Percentiles rank a stretch among this genome's conserved stretches.
Conservation (phyloP, 2,113 vertebrate species). For the Galbula dea region DNA sequence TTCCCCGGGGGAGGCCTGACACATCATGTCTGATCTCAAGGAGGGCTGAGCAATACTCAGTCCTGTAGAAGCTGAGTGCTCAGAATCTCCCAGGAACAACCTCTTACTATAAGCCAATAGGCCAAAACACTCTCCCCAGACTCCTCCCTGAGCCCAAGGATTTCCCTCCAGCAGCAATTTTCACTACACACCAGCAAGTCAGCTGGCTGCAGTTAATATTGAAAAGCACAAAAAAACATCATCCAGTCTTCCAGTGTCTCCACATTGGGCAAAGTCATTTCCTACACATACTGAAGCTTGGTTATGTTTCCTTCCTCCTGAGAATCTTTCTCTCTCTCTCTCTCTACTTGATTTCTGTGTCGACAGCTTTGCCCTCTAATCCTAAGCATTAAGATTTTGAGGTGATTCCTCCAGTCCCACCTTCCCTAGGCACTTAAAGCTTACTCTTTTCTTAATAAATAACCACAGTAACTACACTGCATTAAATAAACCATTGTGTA, state of each 20-base stretch:
- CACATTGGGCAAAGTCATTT: constrained; percentile 7
- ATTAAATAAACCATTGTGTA: constrained; percentile 55
- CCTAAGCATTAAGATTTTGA: constrained; percentile 4
- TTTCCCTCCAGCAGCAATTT: constrained; percentile 27
- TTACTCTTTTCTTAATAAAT: constrained; percentile 61
- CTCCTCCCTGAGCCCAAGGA: not conserved
- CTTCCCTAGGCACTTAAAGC: constrained; percentile 74
- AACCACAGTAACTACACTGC: constrained; percentile 45
- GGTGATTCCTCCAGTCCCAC: constrained; percentile 6
- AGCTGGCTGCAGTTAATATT: not conserved
- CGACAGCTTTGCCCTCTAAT: constrained; percentile 12
- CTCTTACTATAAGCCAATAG: not conserved
- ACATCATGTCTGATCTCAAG: not conserved
- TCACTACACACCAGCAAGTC: not conserved
- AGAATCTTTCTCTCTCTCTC: not conserved
- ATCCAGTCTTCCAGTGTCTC: constrained; percentile 46
- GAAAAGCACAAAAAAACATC: not conserved
- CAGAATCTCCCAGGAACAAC: not conserved
- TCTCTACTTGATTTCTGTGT: not conserved
- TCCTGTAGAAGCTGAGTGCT: not conserved
- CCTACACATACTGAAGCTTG: not conserved
- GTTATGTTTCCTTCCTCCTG: not conserved
- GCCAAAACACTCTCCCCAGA: not conserved
- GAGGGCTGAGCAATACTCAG: not conserved
- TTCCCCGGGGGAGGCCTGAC: rapidly evolving